Percentiles rank a stretch among this genome's conserved stretches.
Evolutionary conservation across 2,888 invertebrate genomes (phyloP).

Genomic region (Myathropa florea): DNA sequence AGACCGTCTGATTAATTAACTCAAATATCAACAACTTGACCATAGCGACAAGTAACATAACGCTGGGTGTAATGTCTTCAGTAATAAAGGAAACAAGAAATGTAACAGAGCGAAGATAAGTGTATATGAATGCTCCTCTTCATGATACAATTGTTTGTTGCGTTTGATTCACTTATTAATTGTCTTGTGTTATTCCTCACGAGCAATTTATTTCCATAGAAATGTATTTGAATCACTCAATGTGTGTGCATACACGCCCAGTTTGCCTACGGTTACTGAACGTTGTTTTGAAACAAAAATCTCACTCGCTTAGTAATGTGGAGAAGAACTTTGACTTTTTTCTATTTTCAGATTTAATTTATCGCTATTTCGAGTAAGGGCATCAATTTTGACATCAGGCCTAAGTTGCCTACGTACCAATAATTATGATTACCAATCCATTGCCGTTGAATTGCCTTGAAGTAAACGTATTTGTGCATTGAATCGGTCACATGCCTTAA

Average conservation of each 20-base stretch:
- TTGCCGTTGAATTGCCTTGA: background rate
- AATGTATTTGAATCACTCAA: background rate
- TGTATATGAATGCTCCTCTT: background rate
- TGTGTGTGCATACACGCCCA: background rate
- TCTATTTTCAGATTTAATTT: background rate
- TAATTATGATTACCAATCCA: background rate
- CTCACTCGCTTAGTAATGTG: background rate
- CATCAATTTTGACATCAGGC: background rate
- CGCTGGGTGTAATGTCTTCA: background rate
- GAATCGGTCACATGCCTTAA: background rate
- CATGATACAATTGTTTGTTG: background rate
- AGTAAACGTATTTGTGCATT: background rate
- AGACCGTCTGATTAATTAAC: conserved; percentile 28
- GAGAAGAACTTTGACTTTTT: background rate
- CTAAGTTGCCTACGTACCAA: background rate
- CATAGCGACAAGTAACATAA: background rate
- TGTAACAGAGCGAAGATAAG: background rate
- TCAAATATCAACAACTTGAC: conserved; percentile 8
- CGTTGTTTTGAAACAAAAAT: background rate
- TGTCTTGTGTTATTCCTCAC: background rate
- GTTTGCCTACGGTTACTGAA: background rate
- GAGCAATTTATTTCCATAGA: background rate
- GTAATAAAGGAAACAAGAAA: background rate
- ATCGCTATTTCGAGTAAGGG: background rate
- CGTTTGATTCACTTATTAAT: background rate